Conservation (phyloP, 2,113 vertebrate species). For the Perognathus longimembris region DNA sequence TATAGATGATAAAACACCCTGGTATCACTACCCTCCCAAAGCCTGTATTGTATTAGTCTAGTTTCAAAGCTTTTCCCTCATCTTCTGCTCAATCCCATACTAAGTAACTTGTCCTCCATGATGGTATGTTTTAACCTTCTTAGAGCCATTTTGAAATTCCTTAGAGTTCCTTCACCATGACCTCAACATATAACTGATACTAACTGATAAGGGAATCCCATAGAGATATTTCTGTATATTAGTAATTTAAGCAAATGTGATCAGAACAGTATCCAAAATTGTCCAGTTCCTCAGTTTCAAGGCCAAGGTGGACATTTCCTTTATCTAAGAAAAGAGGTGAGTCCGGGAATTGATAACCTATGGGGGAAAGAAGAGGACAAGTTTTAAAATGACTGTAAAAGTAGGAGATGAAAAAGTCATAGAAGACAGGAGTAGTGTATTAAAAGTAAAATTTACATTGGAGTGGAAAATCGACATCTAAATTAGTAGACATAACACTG, state of each 20-base stretch:
- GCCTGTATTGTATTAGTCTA: neutral
- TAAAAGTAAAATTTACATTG: constrained; percentile 29
- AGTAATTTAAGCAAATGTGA: neutral
- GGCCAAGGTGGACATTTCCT: neutral
- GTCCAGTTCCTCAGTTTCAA: neutral
- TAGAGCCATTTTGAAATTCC: neutral
- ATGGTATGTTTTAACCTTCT: neutral
- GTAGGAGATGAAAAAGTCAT: neutral
- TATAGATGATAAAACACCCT: neutral
- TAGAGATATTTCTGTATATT: neutral
- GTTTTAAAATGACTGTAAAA: neutral
- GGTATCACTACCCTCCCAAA: neutral
- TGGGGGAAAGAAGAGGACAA: neutral
- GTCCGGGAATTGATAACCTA: neutral
- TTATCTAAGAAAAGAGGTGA: neutral
- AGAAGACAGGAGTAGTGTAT: neutral
- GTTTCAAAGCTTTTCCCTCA: neutral
- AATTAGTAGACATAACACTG: constrained; percentile 24
- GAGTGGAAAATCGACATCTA: constrained; percentile 40
- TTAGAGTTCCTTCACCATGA: neutral
- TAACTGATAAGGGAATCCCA: neutral
- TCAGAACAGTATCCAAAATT: neutral
- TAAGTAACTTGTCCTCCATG: neutral
- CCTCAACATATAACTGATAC: neutral
- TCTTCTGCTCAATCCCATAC: neutral